These are phyloP conservation scores for Ernsta delagoae DNA, from an alignment of 2,888 invertebrate species.

Conservation along the genomic window DNA sequence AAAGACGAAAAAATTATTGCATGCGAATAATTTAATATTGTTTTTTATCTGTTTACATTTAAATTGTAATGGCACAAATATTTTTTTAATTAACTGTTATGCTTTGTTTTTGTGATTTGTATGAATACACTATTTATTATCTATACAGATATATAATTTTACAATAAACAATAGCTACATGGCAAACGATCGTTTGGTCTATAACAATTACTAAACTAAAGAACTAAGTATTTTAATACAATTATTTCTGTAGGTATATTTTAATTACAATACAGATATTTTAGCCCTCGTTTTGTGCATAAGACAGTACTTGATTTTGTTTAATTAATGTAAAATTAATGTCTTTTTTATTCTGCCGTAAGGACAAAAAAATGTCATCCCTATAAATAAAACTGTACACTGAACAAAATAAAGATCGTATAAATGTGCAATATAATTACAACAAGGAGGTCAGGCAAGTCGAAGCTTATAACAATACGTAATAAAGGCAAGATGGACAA, in stretches of 20 bases:
- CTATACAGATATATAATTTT: slow-evolving; percentile 39
- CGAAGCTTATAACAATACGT: slow-evolving; percentile 5
- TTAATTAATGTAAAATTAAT: slow-evolving; percentile 15
- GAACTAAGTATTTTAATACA: slow-evolving; percentile 21
- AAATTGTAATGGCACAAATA: slow-evolving; percentile 65
- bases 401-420: slow-evolving; percentile 28
- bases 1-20: neutral
- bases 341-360: slow-evolving; percentile 31
- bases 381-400: slow-evolving; percentile 33
- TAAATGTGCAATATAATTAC: slow-evolving; percentile 33
- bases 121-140: slow-evolving; percentile 41
- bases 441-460: slow-evolving; percentile 28
- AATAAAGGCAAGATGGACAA: slow-evolving; percentile 29
- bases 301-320: slow-evolving; percentile 42
- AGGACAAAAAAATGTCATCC: slow-evolving; percentile 18
- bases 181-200: slow-evolving; percentile 77
- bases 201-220: slow-evolving; percentile 42
- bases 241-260: slow-evolving; percentile 11
- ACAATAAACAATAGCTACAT: slow-evolving; percentile 55
- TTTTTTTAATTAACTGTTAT: slow-evolving; percentile 46
- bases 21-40: neutral
- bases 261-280: slow-evolving; percentile 26
- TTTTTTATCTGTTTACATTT: slow-evolving; percentile 46
- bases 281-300: slow-evolving; percentile 61
- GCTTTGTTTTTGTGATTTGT: slow-evolving; percentile 43